These are phyloP conservation scores for Zygogramma bicolorata DNA, from an alignment of 2,888 invertebrate species.

Conservation along the genomic window DNA sequence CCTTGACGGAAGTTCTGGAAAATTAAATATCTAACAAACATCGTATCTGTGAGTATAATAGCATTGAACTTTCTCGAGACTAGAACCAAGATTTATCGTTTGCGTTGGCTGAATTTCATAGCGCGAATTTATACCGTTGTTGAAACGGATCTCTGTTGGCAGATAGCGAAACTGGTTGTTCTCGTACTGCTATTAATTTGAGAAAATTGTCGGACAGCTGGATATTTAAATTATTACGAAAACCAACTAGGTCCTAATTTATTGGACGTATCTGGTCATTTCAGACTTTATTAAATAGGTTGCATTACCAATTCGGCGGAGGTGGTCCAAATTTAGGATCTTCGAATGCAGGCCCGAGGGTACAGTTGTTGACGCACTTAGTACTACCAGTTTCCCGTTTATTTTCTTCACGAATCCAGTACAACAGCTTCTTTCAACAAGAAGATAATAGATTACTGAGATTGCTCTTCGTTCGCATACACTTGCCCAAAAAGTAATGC, in stretches of 20 bases:
- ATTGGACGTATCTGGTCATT: conserved; percentile 46
- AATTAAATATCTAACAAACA: not conserved
- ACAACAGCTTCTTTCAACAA: too few species aligned
- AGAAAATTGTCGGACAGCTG: conserved; percentile 46
- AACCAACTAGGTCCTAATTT: conserved; percentile 44
- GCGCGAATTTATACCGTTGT: conserved; percentile 19
- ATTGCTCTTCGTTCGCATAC: too few species aligned
- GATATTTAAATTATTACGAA: conserved; percentile 47
- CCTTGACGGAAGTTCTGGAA: not conserved
- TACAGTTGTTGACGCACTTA: too few species aligned
- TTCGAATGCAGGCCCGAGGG: conserved; percentile 18
- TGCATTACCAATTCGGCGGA: conserved; percentile 47
- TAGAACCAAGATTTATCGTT: conserved; percentile 1
- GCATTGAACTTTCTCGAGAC: not conserved
- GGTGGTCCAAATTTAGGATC: conserved; percentile 42
- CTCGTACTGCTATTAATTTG: conserved; percentile 39
- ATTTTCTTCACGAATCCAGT: too few species aligned
- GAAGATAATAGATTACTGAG: too few species aligned
- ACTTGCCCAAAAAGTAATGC: too few species aligned
- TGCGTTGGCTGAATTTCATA: conserved; percentile 24
- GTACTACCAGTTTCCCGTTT: not conserved
- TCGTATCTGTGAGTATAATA: not conserved
- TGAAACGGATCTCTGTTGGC: conserved; percentile 29
- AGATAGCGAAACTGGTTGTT: conserved; percentile 30
- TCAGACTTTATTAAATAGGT: conserved; percentile 47